Conservation (phyloP, 2,113 vertebrate species). For the Aldabrachelys gigantea region DNA sequence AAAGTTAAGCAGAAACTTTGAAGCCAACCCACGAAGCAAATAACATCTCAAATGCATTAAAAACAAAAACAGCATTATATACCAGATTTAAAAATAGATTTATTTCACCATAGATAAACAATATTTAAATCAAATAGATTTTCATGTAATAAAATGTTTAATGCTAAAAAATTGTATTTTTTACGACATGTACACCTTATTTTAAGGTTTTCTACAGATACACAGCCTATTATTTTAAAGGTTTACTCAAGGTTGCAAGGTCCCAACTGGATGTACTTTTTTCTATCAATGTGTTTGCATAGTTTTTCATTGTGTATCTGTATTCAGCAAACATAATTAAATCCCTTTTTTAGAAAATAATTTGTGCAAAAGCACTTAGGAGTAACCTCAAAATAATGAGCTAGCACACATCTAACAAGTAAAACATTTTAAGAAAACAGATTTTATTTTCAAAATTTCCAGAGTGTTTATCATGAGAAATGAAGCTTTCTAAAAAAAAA, state of each 20-base stretch:
- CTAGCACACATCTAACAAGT: background rate
- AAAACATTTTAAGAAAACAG: conserved; percentile 7
- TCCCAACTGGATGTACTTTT: background rate
- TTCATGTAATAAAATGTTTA: background rate
- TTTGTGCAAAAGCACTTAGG: background rate
- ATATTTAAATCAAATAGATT: background rate
- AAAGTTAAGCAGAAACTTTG: background rate
- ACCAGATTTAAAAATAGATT: background rate
- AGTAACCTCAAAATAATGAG: background rate
- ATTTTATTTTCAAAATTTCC: conserved; percentile 22
- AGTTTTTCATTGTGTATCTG: background rate
- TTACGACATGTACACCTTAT: background rate
- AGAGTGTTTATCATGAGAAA: background rate
- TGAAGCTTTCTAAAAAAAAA: background rate
- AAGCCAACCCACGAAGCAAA: background rate
- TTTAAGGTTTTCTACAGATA: background rate
- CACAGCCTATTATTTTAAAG: background rate
- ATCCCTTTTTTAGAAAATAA: background rate
- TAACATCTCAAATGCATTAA: background rate
- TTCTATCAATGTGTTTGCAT: background rate
- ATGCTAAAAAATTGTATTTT: background rate
- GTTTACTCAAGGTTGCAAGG: background rate
- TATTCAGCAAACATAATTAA: background rate
- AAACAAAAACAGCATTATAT: background rate
- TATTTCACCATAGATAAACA: background rate